These are phyloP conservation scores for Hyla sarda DNA, from an alignment of 2,113 vertebrate genomes.

Conservation along the genomic window DNA sequence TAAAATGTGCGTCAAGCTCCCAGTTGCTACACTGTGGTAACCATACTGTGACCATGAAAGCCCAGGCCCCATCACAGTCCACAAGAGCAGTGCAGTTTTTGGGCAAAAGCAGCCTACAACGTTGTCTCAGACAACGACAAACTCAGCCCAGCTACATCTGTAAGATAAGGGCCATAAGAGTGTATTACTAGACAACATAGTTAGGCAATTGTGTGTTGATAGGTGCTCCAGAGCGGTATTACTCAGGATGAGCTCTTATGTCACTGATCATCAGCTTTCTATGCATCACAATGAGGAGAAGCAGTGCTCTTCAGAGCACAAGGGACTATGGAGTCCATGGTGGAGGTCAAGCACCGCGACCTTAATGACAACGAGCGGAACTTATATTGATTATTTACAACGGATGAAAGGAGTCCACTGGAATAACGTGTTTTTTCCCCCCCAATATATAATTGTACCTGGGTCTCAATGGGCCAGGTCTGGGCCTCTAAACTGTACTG, in stretches of 20 bases:
- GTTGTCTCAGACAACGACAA: too few species aligned
- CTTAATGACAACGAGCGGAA: background rate
- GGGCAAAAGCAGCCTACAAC: too few species aligned
- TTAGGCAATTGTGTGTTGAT: background rate
- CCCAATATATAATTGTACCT: background rate
- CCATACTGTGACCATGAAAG: too few species aligned
- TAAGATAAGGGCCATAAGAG: background rate
- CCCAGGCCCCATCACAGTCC: too few species aligned
- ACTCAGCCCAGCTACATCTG: background rate
- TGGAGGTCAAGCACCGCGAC: background rate
- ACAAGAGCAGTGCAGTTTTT: too few species aligned
- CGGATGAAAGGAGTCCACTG: background rate
- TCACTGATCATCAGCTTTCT: background rate
- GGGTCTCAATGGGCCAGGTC: too few species aligned
- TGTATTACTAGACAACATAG: background rate
- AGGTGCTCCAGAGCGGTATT: background rate
- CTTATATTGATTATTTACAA: background rate
- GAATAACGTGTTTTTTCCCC: background rate
- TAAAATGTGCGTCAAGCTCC: too few species aligned
- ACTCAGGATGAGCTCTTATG: background rate
- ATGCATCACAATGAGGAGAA: background rate
- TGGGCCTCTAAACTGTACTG: too few species aligned
- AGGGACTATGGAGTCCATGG: background rate
- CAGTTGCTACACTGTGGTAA: too few species aligned
- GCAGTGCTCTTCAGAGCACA: background rate